Evolutionary conservation across 2,888 invertebrate genomes (phyloP).

Genomic region (Nematopogon swammerdamellus): DNA sequence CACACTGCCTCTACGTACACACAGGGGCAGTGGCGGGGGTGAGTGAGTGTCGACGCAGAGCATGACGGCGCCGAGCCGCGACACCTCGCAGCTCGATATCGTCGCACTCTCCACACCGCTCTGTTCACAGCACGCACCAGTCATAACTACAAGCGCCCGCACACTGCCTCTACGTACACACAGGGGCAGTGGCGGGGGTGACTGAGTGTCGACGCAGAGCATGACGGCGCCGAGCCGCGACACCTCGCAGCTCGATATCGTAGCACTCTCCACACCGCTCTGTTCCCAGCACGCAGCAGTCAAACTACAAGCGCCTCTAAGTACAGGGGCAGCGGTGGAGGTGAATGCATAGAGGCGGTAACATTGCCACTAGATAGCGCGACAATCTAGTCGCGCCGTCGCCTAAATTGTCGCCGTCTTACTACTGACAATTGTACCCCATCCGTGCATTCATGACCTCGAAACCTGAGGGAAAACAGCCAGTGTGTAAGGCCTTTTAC

Average conservation of each 20-base stretch:
- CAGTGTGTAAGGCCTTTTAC: no score
- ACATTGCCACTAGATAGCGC: slow-evolving; percentile 61
- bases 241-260: slow-evolving; percentile 62
- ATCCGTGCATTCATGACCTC: no score
- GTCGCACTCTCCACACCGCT: slow-evolving; percentile 22
- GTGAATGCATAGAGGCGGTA: slow-evolving; percentile 76
- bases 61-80: slow-evolving; percentile 73
- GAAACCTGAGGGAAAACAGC: no score
- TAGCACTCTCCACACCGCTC: slow-evolving; percentile 21
- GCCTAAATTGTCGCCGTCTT: no score
- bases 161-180: slow-evolving; percentile 12
- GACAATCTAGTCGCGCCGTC: no score
- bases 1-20: slow-evolving; percentile 9
- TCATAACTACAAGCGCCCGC: no score
- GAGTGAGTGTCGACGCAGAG: slow-evolving; percentile 74
- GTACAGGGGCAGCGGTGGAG: slow-evolving; percentile 23
- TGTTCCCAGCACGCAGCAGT: slow-evolving; percentile 12
- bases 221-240: slow-evolving; percentile 76
- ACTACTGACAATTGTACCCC: no score
- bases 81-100: slow-evolving; percentile 64
- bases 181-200: slow-evolving; percentile 42
- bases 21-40: slow-evolving; percentile 23
- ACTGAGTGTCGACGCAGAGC: slow-evolving; percentile 70
- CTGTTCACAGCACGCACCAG: slow-evolving; percentile 12
- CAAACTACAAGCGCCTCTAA: no score